These are phyloP conservation scores for Piscicola geometra DNA, from an alignment of 2,888 invertebrate genomes.

Conservation along the genomic window DNA sequence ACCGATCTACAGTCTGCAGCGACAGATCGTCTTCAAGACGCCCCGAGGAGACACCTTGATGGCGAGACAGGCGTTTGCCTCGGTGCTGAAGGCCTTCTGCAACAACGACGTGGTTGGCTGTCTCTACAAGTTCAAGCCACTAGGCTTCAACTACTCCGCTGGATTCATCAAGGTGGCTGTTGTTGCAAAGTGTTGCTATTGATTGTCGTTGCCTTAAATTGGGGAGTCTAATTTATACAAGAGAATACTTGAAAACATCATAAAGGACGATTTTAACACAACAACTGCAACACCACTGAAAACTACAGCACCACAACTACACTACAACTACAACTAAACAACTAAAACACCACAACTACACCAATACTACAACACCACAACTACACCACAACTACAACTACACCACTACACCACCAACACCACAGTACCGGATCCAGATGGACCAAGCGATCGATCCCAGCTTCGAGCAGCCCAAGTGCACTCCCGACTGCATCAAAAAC, in stretches of 20 bases:
- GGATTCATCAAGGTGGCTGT: too few species aligned
- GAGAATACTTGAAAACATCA: too few species aligned
- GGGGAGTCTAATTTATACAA: too few species aligned
- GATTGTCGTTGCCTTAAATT: too few species aligned
- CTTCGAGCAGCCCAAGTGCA: slow-evolving; percentile 17
- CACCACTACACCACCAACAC: background rate
- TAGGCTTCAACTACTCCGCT: background rate
- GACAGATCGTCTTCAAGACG: slow-evolving; percentile 9
- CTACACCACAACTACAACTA: too few species aligned
- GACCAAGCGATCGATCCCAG: background rate
- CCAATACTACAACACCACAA: too few species aligned
- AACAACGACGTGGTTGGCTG: background rate
- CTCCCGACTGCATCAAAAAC: slow-evolving; percentile 3
- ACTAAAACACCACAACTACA: too few species aligned
- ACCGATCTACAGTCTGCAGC: slow-evolving; percentile 3
- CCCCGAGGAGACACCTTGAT: slow-evolving; percentile 8
- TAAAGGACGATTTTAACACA: too few species aligned
- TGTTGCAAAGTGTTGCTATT: too few species aligned
- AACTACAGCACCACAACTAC: too few species aligned
- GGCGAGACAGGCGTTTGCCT: slow-evolving; percentile 10
- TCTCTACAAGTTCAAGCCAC: background rate
- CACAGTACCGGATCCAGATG: slow-evolving; percentile 29
- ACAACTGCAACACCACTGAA: too few species aligned
- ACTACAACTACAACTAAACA: background rate
- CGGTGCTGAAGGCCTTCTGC: slow-evolving; percentile 23